Evolutionary conservation across 2,888 invertebrate species (phyloP), one percentile per base, ranked within the genome.

Genomic region (Lutraria lutraria): DNA sequence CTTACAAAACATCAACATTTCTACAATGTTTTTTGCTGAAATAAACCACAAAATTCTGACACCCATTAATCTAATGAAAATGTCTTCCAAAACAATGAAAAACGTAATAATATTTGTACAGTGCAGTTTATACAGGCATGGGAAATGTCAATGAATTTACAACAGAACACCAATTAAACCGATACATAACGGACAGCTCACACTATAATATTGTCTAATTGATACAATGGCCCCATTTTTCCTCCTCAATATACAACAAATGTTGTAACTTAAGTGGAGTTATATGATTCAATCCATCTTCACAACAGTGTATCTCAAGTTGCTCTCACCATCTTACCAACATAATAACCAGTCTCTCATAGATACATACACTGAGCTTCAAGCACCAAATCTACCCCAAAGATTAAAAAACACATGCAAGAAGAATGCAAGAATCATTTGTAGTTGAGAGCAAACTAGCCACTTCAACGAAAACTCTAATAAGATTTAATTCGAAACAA

Each of bases 321-420:
- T 68, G 63, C 63, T 68, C 25, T 25, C 63, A n/a, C 8, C 25
- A 68, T 68, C 25, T 68, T 6, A 68, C 63, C 25, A 21, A 68
- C 63, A 68, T 68, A n/a, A n/a, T n/a, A 25, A 68, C 25, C n/a
- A 63, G 63, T n/a, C 21, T 63, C 63, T 63, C n/a, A 63, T 8
- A 3, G n/a, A 72, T 31, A n/a, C 4, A 72, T 31, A 72, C 72
- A 72, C 15, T 6, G 31, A 72, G 12, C 15, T 31, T 72, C 29
- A 76, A 76, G 76, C 31, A 76, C 76, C 34, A 16, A 76, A 34
- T 76, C 76, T 31, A 76, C 76, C 76, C 76, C 76, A 76, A 76
- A 76, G 76, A 76, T 76, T 34, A 31, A 76, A 76, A 31, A 76
- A 31, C 76, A 76, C 76, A 76, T 76, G 76, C 76, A 31, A 4